phyloP scores from a whole-genome alignment of 1,140 invertebrate species.

The Aphaenogaster floridana region DNA sequence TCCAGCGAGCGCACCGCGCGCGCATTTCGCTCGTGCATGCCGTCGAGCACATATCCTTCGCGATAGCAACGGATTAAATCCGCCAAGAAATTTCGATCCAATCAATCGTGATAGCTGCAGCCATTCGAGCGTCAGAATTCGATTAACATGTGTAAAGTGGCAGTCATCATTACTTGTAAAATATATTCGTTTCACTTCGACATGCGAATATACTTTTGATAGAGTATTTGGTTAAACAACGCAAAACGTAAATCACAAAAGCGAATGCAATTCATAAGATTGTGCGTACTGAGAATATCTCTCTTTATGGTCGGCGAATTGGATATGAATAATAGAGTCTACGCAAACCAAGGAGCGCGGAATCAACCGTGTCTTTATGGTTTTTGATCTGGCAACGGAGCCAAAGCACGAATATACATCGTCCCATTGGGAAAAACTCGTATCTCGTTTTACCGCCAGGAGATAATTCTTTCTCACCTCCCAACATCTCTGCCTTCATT shows the following conservation, averaged over 20 bases:
- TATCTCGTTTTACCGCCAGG: conserved; percentile 65
- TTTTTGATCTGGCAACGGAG: conserved; percentile 82
- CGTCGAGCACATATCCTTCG: conserved; percentile 63
- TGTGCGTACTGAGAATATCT: conserved; percentile 28
- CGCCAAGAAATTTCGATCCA: conserved; percentile 29
- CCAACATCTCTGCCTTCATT: neutral
- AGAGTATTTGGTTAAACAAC: neutral
- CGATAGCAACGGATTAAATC: conserved; percentile 29
- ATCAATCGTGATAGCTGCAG: conserved; percentile 10
- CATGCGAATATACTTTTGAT: neutral
- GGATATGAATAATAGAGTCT: conserved; percentile 83
- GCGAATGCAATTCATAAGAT: neutral
- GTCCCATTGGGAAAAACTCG: conserved; percentile 9
- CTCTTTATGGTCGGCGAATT: conserved; percentile 79
- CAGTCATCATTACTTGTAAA: neutral
- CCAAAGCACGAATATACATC: neutral
- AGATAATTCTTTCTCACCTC: conserved; percentile 67
- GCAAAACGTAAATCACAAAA: neutral
- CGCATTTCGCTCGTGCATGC: conserved; percentile 61
- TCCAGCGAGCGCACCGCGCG: conserved; percentile 73
- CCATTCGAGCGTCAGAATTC: neutral
- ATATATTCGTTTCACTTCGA: neutral
- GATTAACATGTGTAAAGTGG: neutral
- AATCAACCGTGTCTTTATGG: conserved; percentile 78
- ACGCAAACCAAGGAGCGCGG: conserved; percentile 78